Percentiles rank a stretch among this genome's conserved stretches.
These are phyloP conservation scores for Ctenopoma multispine DNA, from an alignment of 2,797 vertebrate genomes.

Conservation along the genomic window DNA sequence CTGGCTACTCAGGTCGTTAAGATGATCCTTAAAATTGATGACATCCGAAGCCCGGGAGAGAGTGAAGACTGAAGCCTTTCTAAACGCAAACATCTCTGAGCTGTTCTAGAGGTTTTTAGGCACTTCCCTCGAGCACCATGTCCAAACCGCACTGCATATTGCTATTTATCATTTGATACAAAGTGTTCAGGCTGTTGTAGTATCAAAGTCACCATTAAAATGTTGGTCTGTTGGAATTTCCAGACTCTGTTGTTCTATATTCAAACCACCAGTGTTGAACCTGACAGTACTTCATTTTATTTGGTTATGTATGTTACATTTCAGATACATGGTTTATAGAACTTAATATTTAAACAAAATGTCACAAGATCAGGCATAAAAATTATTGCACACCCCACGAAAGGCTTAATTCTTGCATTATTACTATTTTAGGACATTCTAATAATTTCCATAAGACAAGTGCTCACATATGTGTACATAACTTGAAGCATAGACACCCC, in stretches of 20 bases:
- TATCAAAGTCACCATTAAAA: slow-evolving; percentile 84
- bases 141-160: slow-evolving; percentile 69
- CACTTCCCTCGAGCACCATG: slow-evolving; percentile 74
- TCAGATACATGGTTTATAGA: not conserved
- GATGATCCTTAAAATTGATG: slow-evolving; percentile 99
- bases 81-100: slow-evolving; percentile 23
- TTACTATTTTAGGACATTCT: not conserved
- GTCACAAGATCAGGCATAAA: not conserved
- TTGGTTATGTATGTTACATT: not conserved
- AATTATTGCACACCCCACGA: not conserved
- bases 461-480: not conserved
- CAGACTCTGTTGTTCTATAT: slow-evolving; percentile 12
- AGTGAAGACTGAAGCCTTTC: slow-evolving; percentile 88
- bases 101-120: slow-evolving; percentile 57
- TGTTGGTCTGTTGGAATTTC: slow-evolving; percentile 68
- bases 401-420: not conserved
- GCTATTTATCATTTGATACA: slow-evolving; percentile 89
- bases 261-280: not conserved
- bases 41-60: slow-evolving; percentile 95
- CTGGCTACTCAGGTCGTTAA: slow-evolving; percentile 97
- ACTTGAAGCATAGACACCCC: not conserved
- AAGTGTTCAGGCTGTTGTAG: slow-evolving; percentile 76
- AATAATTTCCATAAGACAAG: not conserved
- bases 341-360: not conserved
- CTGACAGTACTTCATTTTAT: not conserved